phyloP scores from a whole-genome alignment of 1,140 invertebrate genomes.

The Mactra quadrangularis region DNA sequence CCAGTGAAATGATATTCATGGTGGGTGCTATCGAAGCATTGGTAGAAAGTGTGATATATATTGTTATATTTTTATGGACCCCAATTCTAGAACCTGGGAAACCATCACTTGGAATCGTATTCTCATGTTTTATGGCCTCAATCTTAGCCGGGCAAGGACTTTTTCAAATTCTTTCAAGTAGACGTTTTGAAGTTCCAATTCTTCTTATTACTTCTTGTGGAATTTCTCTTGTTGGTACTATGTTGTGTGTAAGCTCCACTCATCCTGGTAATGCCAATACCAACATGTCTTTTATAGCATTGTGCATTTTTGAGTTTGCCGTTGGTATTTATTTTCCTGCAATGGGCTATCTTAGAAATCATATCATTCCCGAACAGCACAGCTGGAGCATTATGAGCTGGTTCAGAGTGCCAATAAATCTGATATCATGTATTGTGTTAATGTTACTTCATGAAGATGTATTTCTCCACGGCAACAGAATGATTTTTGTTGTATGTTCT shows the following conservation, averaged over 20 bases:
- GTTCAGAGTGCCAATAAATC: constrained; percentile 83
- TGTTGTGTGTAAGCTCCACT: constrained; percentile 80
- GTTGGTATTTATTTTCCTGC: constrained; percentile 84
- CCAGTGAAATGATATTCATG: constrained; percentile 85
- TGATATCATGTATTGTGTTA: constrained; percentile 82
- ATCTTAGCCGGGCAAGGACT: constrained; percentile 88
- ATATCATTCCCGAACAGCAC: constrained; percentile 86
- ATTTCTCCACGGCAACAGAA: constrained; percentile 82
- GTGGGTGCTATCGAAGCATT: constrained; percentile 88
- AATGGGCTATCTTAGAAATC: constrained; percentile 87
- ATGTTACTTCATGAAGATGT: constrained; percentile 85
- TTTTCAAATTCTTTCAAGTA: constrained; percentile 85
- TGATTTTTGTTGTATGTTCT: constrained; percentile 84
- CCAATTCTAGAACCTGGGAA: constrained; percentile 86
- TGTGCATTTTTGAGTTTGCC: constrained; percentile 87
- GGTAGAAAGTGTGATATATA: constrained; percentile 90
- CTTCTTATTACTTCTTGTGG: constrained; percentile 80
- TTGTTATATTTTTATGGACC: constrained; percentile 90
- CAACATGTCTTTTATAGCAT: constrained; percentile 86
- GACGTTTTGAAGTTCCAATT: constrained; percentile 77
- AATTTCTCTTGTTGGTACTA: constrained; percentile 76
- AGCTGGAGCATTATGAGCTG: constrained; percentile 82
- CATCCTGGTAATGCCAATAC: constrained; percentile 73
- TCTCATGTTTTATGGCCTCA: constrained; percentile 89
- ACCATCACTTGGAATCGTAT: constrained; percentile 82